Percentiles rank a stretch among this genome's conserved stretches.
phyloP scores from a whole-genome alignment of 2,113 vertebrate genomes.

The Oxyruncus cristatus region DNA sequence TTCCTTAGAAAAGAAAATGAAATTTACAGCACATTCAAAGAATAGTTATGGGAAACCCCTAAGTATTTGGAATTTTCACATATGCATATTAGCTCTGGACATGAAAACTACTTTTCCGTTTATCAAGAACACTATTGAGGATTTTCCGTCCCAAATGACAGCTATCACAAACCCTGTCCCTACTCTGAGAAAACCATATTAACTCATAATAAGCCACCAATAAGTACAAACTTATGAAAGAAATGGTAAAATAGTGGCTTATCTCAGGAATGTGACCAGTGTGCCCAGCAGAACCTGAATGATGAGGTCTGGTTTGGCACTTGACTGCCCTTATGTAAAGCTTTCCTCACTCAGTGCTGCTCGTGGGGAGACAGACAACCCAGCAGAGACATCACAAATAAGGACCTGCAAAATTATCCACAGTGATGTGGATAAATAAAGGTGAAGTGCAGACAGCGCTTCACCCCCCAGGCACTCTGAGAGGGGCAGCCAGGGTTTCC shows the following conservation, averaged over 20 bases:
- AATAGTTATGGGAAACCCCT: background rate
- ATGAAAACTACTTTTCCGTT: background rate
- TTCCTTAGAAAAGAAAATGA: background rate
- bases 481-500: background rate
- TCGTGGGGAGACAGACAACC: rapidly evolving
- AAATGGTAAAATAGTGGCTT: background rate
- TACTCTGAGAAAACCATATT: background rate
- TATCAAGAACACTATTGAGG: background rate
- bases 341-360: background rate
- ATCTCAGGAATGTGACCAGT: background rate
- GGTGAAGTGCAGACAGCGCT: background rate
- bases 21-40: background rate
- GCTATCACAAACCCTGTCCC: background rate
- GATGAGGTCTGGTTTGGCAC: background rate
- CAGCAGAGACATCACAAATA: background rate
- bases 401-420: background rate
- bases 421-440: background rate
- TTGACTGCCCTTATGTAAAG: background rate
- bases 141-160: background rate
- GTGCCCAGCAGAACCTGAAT: background rate
- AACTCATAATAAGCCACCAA: background rate
- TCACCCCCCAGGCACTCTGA: background rate
- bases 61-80: background rate
- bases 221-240: background rate
- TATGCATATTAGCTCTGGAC: background rate